A percentile compares a stretch with the other conserved stretches of the same genome.
Evolutionary conservation across 2,888 invertebrate genomes (phyloP).

Genomic region (Drosophila mulleri): DNA sequence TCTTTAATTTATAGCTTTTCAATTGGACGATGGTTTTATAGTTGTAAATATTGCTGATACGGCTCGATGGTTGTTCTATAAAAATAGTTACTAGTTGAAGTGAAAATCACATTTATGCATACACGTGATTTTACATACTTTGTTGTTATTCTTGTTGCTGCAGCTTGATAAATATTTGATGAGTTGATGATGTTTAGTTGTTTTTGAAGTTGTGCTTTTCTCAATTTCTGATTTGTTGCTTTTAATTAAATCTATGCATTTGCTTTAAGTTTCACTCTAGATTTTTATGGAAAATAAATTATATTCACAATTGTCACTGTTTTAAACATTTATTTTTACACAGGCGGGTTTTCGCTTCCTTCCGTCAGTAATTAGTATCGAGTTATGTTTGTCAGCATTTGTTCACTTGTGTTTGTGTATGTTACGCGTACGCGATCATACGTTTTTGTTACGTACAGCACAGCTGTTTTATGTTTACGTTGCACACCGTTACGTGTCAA

Average conservation of each 20-base stretch:
- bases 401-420: slow-evolving; percentile 36
- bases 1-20: slow-evolving; percentile 20
- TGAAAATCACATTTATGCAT: slow-evolving; percentile 46
- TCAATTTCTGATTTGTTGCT: slow-evolving; percentile 38
- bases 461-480: slow-evolving; percentile 78
- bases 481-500: slow-evolving; percentile 47
- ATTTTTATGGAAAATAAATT: slow-evolving; percentile 44
- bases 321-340: slow-evolving; percentile 20
- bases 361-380: slow-evolving; percentile 13
- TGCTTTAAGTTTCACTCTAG: slow-evolving; percentile 53
- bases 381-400: slow-evolving; percentile 18
- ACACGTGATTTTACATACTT: slow-evolving; percentile 44
- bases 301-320: slow-evolving; percentile 15
- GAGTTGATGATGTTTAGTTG: slow-evolving; percentile 28
- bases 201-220: slow-evolving; percentile 39
- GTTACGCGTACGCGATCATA: slow-evolving; percentile 68
- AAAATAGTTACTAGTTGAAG: slow-evolving; percentile 60
- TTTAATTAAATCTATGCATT: slow-evolving; percentile 35
- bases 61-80: slow-evolving; percentile 45
- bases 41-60: slow-evolving; percentile 16
- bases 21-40: slow-evolving; percentile 32
- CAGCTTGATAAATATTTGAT: slow-evolving; percentile 26
- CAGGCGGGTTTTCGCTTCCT: slow-evolving; percentile 49
- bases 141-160: slow-evolving; percentile 9
- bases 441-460: slow-evolving; percentile 58